Percentiles rank a stretch among this genome's conserved stretches.
These are phyloP conservation scores for Plodia interpunctella DNA, from an alignment of 1,140 invertebrate genomes.

Conservation along the genomic window DNA sequence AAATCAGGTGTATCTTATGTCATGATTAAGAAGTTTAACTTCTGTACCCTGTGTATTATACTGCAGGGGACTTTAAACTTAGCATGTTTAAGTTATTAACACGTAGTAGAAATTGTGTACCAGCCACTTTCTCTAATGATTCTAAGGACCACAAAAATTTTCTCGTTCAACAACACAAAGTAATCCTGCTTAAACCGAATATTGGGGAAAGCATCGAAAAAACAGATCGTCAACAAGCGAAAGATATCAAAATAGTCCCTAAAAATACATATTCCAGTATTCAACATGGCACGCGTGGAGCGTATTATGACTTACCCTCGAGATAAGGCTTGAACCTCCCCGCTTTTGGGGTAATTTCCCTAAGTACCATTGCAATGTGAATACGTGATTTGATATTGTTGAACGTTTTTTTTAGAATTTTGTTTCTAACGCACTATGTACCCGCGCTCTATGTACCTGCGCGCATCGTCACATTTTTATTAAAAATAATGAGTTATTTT, in stretches of 20 bases:
- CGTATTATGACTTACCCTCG: neutral
- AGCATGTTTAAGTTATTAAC: too few species aligned
- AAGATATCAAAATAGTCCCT: neutral
- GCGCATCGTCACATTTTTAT: too few species aligned
- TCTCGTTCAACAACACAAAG: neutral
- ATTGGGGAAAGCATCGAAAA: neutral
- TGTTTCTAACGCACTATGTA: neutral
- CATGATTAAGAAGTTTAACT: neutral
- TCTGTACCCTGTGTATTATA: neutral
- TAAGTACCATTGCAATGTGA: neutral
- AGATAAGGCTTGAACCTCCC: neutral
- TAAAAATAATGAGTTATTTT: too few species aligned
- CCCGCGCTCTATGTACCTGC: too few species aligned
- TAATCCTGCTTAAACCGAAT: neutral
- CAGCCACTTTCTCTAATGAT: too few species aligned
- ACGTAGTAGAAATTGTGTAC: too few species aligned
- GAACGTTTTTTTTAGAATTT: neutral
- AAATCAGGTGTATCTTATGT: too few species aligned
- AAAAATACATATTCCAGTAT: neutral
- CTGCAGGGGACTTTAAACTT: too few species aligned
- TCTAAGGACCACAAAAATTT: too few species aligned
- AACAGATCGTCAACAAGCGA: neutral
- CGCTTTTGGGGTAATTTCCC: conserved; percentile 1
- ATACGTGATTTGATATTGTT: neutral
- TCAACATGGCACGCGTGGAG: neutral